phyloP scores from a whole-genome alignment of 2,888 invertebrate genomes.

The Anticlea derivata region DNA sequence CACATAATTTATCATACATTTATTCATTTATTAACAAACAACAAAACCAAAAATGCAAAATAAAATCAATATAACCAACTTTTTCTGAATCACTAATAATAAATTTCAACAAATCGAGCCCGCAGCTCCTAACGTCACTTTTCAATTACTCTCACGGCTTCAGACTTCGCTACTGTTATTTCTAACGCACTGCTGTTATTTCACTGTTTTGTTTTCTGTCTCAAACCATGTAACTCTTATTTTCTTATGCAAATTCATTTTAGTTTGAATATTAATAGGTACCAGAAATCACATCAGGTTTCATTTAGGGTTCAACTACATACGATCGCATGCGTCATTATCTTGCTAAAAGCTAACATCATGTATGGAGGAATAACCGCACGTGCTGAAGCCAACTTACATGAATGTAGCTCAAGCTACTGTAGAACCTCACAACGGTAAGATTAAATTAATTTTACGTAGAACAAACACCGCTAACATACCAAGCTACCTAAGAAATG shows the following conservation, averaged over 20 bases:
- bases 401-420: neutral
- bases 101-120: too few species aligned
- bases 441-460: slow-evolving; percentile 7
- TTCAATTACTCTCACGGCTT: too few species aligned
- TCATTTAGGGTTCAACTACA: neutral
- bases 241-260: slow-evolving; percentile 9
- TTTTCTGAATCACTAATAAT: too few species aligned
- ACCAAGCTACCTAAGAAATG: slow-evolving; percentile 8
- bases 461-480: slow-evolving; percentile 17
- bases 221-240: neutral
- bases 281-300: neutral
- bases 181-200: neutral
- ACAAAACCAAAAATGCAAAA: too few species aligned
- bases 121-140: too few species aligned
- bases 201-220: neutral
- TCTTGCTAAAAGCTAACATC: too few species aligned
- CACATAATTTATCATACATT: too few species aligned
- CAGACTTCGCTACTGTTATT: too few species aligned
- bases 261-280: neutral
- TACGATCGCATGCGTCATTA: neutral
- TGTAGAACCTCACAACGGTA: neutral
- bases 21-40: too few species aligned
- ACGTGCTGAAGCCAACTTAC: neutral
- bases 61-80: too few species aligned
- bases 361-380: too few species aligned